These are phyloP conservation scores for Phrynocephalus guinanensis DNA, from an alignment of 2,797 vertebrate genomes.

Conservation along the genomic window DNA sequence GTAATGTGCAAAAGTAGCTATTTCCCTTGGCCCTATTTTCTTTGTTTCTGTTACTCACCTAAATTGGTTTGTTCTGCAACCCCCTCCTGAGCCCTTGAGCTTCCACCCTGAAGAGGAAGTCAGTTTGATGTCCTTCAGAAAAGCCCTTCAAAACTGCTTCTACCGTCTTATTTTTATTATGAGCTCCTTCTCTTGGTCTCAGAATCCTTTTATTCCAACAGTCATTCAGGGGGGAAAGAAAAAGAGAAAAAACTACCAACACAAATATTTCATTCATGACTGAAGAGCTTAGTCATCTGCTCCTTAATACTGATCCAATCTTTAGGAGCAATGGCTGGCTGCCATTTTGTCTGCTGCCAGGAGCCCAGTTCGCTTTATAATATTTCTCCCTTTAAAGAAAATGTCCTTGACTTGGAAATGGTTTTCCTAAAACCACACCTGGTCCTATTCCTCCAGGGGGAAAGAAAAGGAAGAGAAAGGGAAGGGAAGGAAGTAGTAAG, in stretches of 20 bases:
- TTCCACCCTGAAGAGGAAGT: conserved; percentile 46
- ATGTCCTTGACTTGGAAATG: conserved; percentile 70
- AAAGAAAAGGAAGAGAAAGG: conserved; percentile 37
- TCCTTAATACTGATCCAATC: conserved; percentile 68
- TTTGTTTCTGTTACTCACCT: conserved; percentile 20
- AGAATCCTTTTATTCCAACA: conserved; percentile 62
- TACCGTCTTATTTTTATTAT: conserved; percentile 56
- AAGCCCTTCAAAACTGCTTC: conserved; percentile 52
- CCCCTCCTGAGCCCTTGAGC: conserved; percentile 27
- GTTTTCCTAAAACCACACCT: conserved; percentile 66
- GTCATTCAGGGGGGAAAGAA: background rate
- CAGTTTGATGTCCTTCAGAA: conserved; percentile 63
- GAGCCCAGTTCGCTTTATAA: conserved; percentile 22
- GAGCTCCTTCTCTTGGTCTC: conserved; percentile 51
- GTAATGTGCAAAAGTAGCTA: background rate
- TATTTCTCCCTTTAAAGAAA: conserved; percentile 61
- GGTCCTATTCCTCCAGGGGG: conserved; percentile 53
- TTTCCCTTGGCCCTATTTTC: background rate
- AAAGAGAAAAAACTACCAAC: background rate
- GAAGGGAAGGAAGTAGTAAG: background rate
- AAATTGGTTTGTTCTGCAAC: conserved; percentile 25
- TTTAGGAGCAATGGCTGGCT: conserved; percentile 71
- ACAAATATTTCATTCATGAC: conserved; percentile 73
- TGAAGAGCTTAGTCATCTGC: conserved; percentile 74
- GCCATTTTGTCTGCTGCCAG: conserved; percentile 66